These are phyloP conservation scores for Spheniscus humboldti DNA, from an alignment of 2,797 vertebrate species.

Conservation along the genomic window DNA sequence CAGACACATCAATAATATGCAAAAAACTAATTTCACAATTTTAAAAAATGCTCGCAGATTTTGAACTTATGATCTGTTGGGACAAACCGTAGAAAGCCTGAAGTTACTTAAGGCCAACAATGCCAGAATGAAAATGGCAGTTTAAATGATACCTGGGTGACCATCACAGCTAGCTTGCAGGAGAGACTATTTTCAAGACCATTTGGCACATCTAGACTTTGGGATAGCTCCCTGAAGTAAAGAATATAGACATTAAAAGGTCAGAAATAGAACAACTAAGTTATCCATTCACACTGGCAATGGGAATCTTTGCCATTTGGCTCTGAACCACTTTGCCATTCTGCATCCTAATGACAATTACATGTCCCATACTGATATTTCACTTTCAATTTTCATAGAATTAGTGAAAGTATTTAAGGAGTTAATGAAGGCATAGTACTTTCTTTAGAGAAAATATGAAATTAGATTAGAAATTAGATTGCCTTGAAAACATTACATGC, in stretches of 20 bases:
- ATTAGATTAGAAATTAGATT: constrained; percentile 60
- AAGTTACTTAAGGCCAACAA: background rate
- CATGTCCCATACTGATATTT: constrained; percentile 21
- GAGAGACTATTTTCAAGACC: constrained; percentile 40
- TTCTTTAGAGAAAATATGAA: constrained; percentile 51
- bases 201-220: constrained; percentile 42
- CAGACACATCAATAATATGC: background rate
- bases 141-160: constrained; percentile 21
- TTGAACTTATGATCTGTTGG: background rate
- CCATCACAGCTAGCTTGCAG: background rate
- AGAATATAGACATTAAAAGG: constrained; percentile 29
- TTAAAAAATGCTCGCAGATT: background rate
- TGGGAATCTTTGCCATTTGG: constrained; percentile 44
- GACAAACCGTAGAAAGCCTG: background rate
- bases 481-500: constrained; percentile 37
- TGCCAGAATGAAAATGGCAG: background rate
- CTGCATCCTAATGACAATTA: constrained; percentile 38
- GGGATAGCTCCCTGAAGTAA: constrained; percentile 37
- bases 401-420: constrained; percentile 55
- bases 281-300: constrained; percentile 9
- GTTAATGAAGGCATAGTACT: constrained; percentile 43
- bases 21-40: background rate
- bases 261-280: constrained; percentile 14
- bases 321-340: constrained; percentile 25
- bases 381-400: constrained; percentile 51